Evolutionary conservation across 2,888 invertebrate genomes (phyloP), one percentile per base, ranked within the genome.

Genomic region (Volucella inflata): DNA sequence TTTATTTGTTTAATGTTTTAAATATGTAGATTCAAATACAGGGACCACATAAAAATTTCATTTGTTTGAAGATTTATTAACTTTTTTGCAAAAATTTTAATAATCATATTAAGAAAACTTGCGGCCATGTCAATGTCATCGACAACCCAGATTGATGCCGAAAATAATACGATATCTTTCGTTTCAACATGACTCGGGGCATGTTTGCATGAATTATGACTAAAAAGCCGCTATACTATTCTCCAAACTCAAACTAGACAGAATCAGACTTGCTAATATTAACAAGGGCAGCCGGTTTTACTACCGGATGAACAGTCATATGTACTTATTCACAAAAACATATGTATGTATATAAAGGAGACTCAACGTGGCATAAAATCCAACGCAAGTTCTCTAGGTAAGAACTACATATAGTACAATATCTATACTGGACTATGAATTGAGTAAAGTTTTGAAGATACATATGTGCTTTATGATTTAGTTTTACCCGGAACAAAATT

Each of bases 101-200:
- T 21, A 60, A 59, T 11, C 14, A 21, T 14, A 51, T 10, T 16
- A 12, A 40, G 55, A 10, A 46, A 30, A 59, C 10, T 14, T 10
- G n/a, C 16, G 59, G 40, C 72, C 40, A 53, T 46, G 36, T 8
- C 36, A 62, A 46, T 60, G 53, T 11, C 74, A 60, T 62, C 62
- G 62, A 60, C 14, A 8, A 50, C 40, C 48, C 68, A 11, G 10
- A 48, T 53, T 48, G 42, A 10, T 36, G 10, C 2, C 12, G 48
- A 16, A 16, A 8, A 38, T 8, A 10, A 30, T 30, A 30, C 0
- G 14, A n/a, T 30, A 6, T 44, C 42, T 62, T 62, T 51, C 62
- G 62, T 44, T 36, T 72, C 46, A 36, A 46, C 42, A 62, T 36
- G 30, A 2, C n/a, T 53, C 12, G 14, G 2, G 1, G 42, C 30